Percentiles rank a stretch among this genome's conserved stretches.
Evolutionary conservation across 2,888 invertebrate genomes (phyloP).

Genomic region (Geophilus truncorum): DNA sequence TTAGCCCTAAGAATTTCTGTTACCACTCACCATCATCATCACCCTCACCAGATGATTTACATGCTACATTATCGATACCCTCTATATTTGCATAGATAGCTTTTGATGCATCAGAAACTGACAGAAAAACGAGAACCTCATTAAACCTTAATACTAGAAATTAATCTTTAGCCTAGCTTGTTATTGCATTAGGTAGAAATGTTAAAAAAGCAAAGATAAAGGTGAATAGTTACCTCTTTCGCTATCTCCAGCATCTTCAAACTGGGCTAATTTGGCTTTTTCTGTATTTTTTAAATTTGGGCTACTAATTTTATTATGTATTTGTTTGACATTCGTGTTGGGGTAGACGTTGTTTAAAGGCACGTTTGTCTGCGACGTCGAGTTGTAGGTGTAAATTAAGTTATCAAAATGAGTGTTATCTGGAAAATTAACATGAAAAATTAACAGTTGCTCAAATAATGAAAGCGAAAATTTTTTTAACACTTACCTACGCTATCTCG

Average conservation of each 20-base stretch:
- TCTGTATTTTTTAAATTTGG: constrained; percentile 34
- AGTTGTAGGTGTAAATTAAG: constrained; percentile 77
- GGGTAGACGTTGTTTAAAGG: constrained; percentile 39
- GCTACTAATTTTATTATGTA: constrained; percentile 37
- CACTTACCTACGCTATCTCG: constrained; percentile 53
- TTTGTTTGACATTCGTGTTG: constrained; percentile 38
- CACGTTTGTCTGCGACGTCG: constrained; percentile 35
- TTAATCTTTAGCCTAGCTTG: not conserved
- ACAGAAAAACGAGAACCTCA: constrained; percentile 5
- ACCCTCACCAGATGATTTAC: not conserved
- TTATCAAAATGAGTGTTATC: constrained; percentile 87
- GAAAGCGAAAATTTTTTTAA: not conserved
- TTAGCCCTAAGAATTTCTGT: not conserved
- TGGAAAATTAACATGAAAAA: constrained; percentile 46
- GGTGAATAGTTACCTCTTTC: not conserved
- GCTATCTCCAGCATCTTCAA: constrained; percentile 39
- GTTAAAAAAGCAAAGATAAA: too few relatives aligned
- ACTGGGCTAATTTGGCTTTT: constrained; percentile 32
- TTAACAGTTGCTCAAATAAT: too few relatives aligned
- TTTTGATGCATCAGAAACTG: constrained; percentile 11
- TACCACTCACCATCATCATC: not conserved
- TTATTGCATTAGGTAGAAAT: too few relatives aligned
- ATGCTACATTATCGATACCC: constrained; percentile 46
- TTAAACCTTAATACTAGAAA: not conserved
- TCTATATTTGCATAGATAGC: not conserved